A percentile compares a stretch with the other conserved stretches of the same genome.
Conservation (phyloP, 2,888 invertebrate genomes). For the Fragum sueziense region DNA sequence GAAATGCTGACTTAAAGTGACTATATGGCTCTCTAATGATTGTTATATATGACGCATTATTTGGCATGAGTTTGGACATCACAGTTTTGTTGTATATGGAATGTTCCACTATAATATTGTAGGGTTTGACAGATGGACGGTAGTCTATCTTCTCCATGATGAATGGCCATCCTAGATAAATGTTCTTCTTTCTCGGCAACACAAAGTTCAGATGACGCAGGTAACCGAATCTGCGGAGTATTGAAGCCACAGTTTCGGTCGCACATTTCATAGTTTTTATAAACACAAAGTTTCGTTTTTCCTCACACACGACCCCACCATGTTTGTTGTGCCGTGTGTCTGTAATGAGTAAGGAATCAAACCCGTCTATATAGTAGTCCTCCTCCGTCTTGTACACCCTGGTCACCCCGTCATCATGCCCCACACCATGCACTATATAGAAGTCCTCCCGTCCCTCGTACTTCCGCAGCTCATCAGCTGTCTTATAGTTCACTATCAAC, state of each 20-base stretch:
- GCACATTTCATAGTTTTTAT: conserved; percentile 81
- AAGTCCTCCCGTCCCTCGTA: not conserved
- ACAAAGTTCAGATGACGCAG: conserved; percentile 75
- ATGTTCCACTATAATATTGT: conserved; percentile 79
- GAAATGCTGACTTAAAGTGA: conserved; percentile 77
- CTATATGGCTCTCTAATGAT: conserved; percentile 78
- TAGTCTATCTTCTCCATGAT: conserved; percentile 70
- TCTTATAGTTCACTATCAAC: conserved; percentile 2
- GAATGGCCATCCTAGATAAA: conserved; percentile 81
- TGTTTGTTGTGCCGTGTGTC: conserved; percentile 26
- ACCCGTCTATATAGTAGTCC: conserved; percentile 38
- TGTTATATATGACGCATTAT: conserved; percentile 73
- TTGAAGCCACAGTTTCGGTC: conserved; percentile 76
- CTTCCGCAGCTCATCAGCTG: not conserved
- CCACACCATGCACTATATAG: not conserved
- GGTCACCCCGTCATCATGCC: not conserved
- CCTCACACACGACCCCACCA: conserved; percentile 35
- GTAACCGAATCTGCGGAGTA: conserved; percentile 77
- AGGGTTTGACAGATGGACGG: conserved; percentile 68
- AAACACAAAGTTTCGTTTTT: conserved; percentile 75
- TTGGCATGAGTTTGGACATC: conserved; percentile 75
- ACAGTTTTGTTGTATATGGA: conserved; percentile 74
- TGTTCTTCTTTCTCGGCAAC: conserved; percentile 69
- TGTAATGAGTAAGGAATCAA: conserved; percentile 32
- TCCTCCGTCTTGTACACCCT: not conserved